Evolutionary conservation across 2,797 vertebrate species (phyloP).

Genomic region (Aselliscus stoliczkanus): DNA sequence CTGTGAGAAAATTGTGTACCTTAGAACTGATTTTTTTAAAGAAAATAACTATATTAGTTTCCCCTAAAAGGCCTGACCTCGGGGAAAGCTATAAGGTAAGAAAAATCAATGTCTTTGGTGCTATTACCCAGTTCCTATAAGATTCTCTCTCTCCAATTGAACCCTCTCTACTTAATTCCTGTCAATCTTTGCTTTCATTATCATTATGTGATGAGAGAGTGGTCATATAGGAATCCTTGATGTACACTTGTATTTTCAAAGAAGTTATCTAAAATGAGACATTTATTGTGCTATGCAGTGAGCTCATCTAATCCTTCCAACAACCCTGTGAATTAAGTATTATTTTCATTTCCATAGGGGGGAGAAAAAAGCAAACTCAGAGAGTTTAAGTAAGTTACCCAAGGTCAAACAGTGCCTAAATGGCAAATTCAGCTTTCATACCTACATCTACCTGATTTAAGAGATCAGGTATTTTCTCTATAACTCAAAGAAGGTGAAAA

Average conservation of each 20-base stretch:
- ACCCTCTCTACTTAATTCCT: neutral
- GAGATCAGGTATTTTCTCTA: neutral
- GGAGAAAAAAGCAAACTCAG: neutral
- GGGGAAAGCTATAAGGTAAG: neutral
- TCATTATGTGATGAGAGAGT: neutral
- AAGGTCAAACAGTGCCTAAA: neutral
- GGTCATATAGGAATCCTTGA: neutral
- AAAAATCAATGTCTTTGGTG: neutral
- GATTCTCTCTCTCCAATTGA: neutral
- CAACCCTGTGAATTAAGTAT: neutral
- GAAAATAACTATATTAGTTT: neutral
- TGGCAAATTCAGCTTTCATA: neutral
- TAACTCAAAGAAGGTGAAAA: neutral
- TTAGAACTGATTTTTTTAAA: neutral
- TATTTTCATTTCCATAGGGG: neutral
- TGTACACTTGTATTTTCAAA: neutral
- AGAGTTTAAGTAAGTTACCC: neutral
- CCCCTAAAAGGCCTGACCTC: neutral
- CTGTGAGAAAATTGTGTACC: neutral
- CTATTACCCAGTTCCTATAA: neutral
- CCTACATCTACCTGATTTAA: neutral
- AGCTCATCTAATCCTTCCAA: neutral
- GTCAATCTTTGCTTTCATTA: neutral
- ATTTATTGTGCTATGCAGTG: neutral
- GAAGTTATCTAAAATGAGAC: neutral